Evolutionary conservation across 2,113 vertebrate species (phyloP).

Genomic region (Sisor rabdophorus): DNA sequence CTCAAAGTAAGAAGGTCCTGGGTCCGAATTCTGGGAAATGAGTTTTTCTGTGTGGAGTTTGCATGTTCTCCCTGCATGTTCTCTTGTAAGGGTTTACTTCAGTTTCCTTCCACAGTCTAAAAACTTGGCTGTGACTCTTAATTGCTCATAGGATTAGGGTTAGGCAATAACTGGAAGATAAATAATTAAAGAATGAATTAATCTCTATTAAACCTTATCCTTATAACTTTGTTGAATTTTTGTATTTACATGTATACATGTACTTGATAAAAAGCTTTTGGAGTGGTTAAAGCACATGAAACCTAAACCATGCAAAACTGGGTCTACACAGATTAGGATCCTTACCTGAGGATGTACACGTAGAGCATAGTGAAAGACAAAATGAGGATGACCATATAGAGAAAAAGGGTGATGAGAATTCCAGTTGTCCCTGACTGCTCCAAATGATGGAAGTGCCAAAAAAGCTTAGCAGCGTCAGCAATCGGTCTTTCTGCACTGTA

Average conservation of each 20-base stretch:
- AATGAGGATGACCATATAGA: constrained; percentile 76
- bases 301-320: background rate
- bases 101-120: too few species aligned
- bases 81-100: too few species aligned
- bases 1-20: too few species aligned
- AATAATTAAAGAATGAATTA: too few species aligned
- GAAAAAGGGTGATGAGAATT: constrained; percentile 74
- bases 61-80: too few species aligned
- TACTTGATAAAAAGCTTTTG: background rate
- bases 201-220: too few species aligned
- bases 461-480: constrained; percentile 87
- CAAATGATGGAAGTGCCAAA: constrained; percentile 80
- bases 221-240: background rate
- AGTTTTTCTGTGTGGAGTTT: too few species aligned
- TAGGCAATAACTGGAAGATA: too few species aligned
- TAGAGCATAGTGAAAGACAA: constrained; percentile 75
- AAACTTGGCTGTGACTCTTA: too few species aligned
- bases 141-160: too few species aligned
- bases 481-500: constrained; percentile 73
- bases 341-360: constrained; percentile 83
- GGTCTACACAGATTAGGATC: too few species aligned
- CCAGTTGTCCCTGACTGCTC: constrained; percentile 75
- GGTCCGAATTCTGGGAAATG: too few species aligned
- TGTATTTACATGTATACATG: background rate
- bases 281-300: background rate